phyloP scores from a whole-genome alignment of 2,797 vertebrate species.

The Gymnothorax javanicus region DNA sequence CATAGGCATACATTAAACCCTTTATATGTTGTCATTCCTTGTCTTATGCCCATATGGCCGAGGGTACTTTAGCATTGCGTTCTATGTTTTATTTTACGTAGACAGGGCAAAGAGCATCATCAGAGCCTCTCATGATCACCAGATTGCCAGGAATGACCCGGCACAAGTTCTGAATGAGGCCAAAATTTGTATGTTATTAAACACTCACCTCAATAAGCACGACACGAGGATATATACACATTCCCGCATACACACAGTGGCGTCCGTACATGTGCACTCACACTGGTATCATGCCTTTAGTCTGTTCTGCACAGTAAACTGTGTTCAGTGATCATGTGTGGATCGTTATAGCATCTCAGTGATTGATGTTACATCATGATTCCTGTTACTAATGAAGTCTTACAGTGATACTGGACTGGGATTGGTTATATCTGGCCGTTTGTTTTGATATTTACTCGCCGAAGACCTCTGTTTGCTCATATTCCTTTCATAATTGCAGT shows the following conservation, averaged over 20 bases:
- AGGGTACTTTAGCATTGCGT: no score
- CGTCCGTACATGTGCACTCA: neutral
- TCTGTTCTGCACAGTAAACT: neutral
- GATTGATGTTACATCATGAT: neutral
- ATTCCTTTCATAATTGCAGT: constrained; percentile 13
- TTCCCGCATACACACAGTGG: no score
- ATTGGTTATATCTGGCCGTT: neutral
- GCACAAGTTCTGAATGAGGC: neutral
- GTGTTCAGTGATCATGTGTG: neutral
- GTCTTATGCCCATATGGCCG: no score
- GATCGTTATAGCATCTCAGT: neutral
- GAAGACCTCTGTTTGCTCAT: constrained; percentile 4
- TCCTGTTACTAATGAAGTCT: neutral
- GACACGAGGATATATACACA: no score
- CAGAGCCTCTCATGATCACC: no score
- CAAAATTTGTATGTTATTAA: neutral
- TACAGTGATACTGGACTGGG: no score
- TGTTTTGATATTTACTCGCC: neutral
- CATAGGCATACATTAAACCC: no score
- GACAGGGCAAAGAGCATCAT: no score
- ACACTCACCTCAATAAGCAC: no score
- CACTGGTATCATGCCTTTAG: no score
- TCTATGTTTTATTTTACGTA: no score
- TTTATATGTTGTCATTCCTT: no score
- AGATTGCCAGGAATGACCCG: neutral